Evolutionary conservation across 2,888 invertebrate genomes (phyloP), one percentile per base, ranked within the genome.

Genomic region (Cryptosula pallasiana): DNA sequence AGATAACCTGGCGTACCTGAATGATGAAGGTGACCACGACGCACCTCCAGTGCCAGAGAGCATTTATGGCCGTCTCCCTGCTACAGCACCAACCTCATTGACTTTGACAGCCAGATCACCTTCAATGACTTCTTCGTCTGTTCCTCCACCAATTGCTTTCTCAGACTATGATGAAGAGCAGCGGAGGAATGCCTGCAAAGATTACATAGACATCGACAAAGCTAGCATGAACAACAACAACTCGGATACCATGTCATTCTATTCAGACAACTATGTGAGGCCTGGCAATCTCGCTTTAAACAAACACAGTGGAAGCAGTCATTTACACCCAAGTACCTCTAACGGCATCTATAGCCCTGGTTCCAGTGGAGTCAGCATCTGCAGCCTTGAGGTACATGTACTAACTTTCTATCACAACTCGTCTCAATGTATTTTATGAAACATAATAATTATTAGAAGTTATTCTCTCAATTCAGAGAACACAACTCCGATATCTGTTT

Each of bases 191-290:
- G 63, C 32, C 5, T 32, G 13, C 63, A 27, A 63, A 34, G 32
- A 63, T 32, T 63, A 63, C 63, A 63, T 63, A 13, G 63, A 63
- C 63, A 63, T 63, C 9, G 63, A 63, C 9, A 63, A 34, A 32
- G 9, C 63, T 34, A 32, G 63, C 34, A 32, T 32, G 9, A 63
- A 63, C 32, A 63, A 63, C 32, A 63, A 63, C 27, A 63, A 63
- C 63, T 32, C 63, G 3, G 63, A 63, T 32, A 63, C 63, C 29
- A 29, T 63, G 29, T 63, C 63, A 25, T 63, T 63, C 34, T 63
- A 63, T 32, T 63, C 63, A 29, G 63, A 63, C 27, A 63, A 63
- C 63, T 63, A 63, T 63, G 34, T 63, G 25, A 63, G 27, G 32
- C 25, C 63, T 9, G n/a, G 29, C 27, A 34, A 27, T 63, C 63